Conservation (phyloP, 2,113 vertebrate species). For the Bungarus multicinctus region DNA sequence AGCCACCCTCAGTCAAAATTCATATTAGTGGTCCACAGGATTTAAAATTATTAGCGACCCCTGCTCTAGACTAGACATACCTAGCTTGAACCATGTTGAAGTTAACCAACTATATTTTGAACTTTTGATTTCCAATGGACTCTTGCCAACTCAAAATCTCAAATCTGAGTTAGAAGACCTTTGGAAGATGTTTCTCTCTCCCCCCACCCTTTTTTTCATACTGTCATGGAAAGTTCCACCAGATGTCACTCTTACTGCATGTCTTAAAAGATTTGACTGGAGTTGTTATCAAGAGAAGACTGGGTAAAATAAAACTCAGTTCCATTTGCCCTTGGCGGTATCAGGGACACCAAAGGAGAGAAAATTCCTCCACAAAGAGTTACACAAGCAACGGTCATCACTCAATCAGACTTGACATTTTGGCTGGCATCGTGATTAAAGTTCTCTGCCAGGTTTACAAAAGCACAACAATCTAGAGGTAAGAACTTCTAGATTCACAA, state of each 20-base stretch:
- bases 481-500: neutral
- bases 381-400: neutral
- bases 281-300: neutral
- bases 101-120: no score
- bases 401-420: neutral
- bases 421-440: neutral
- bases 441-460: neutral
- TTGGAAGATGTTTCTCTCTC: neutral
- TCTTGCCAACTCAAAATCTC: neutral
- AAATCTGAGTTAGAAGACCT: neutral
- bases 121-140: neutral
- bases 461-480: neutral
- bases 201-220: neutral
- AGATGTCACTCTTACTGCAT: neutral
- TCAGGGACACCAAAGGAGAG: no score
- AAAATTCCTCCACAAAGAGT: neutral
- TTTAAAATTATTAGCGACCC: no score
- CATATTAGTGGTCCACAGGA: no score
- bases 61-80: no score
- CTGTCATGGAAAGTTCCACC: neutral
- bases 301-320: neutral
- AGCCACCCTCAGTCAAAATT: no score
- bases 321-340: neutral
- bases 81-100: neutral
- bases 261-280: neutral